phyloP scores from a whole-genome alignment of 2,888 invertebrate species.

The Idaea straminata region DNA sequence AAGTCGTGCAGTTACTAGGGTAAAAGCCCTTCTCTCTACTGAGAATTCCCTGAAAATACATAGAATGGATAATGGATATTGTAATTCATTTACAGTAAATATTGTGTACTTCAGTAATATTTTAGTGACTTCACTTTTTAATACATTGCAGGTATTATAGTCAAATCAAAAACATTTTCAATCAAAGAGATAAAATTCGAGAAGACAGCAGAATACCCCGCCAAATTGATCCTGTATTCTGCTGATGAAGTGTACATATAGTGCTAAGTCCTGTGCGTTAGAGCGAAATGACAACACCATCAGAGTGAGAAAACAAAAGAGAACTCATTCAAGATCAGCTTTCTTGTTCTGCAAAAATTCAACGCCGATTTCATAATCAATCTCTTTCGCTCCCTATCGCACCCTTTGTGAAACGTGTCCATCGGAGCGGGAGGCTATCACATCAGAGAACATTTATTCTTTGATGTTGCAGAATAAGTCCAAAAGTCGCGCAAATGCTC shows the following conservation, averaged over 20 bases:
- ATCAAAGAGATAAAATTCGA: background rate
- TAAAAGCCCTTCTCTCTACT: too few species aligned
- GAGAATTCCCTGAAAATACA: too few species aligned
- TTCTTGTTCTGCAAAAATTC: constrained; percentile 62
- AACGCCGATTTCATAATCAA: constrained; percentile 59
- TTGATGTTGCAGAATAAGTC: constrained; percentile 63
- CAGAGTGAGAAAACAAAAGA: constrained; percentile 68
- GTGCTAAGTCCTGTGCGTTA: constrained; percentile 56
- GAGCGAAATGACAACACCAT: constrained; percentile 60
- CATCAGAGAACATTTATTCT: constrained; percentile 41
- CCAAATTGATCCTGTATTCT: constrained; percentile 72
- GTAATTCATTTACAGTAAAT: too few species aligned
- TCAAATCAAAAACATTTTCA: constrained; percentile 3
- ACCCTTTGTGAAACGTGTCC: constrained; percentile 29
- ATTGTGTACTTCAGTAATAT: too few species aligned
- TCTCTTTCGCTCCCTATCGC: constrained; percentile 47
- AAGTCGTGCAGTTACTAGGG: too few species aligned
- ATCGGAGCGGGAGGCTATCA: constrained; percentile 37
- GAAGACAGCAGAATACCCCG: constrained; percentile 53
- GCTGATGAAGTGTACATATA: constrained; percentile 56
- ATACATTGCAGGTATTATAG: background rate
- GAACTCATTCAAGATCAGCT: constrained; percentile 71
- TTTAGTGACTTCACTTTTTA: background rate
- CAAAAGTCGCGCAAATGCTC: constrained; percentile 68
- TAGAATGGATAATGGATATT: too few species aligned